Evolutionary conservation across 2,113 vertebrate genomes (phyloP), one percentile per base, ranked within the genome.

Genomic region (Sylvilagus bachmani): DNA sequence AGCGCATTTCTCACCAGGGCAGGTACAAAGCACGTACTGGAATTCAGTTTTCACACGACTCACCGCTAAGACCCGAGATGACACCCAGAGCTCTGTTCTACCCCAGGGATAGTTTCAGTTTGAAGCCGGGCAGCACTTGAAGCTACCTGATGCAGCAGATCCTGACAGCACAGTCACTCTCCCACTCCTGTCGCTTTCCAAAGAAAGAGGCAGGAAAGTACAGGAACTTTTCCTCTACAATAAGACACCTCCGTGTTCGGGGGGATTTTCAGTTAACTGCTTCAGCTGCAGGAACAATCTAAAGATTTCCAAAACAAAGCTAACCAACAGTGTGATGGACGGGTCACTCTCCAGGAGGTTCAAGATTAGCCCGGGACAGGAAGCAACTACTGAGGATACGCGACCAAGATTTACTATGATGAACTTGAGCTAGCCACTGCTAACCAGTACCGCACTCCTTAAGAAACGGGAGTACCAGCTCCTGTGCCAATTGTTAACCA

Each of bases 141-240:
- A 90, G 75, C 44, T 61, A 33, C 44, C 33, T 61, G 27, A 69
- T 13, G 25, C 27, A 38, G 27, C 33, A 67, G 82, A 89, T 66
- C 49, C 16, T 25, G n/a, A 89, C 25, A 31, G 67, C 84, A 6
- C 17, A 83, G 36, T 31, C 78, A 86, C 67, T 66, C 49, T 88
- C n/a, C 24, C 73, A 53, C 14, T n/a, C 1, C 87, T 89, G 88
- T 84, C 58, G 83, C 89, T 80, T 86, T 86, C 66, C 73, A 93
- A 86, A 22, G n/a, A 78, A 85, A 44, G 6, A 25, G 27, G 53
- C 6, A 73, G 29, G 16, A 53, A 88, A 91, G 31, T 88, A 66
- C 79, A 85, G 24, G 80, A 88, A 94, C 5, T 16, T 62, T 80
- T 29, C 33, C 69, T 87, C 33, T 55, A 71, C 53, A 85, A 55